Percentiles rank a stretch among this genome's conserved stretches.
Conservation (phyloP, 1,140 invertebrate genomes). For the Dendrolimus punctatus region DNA sequence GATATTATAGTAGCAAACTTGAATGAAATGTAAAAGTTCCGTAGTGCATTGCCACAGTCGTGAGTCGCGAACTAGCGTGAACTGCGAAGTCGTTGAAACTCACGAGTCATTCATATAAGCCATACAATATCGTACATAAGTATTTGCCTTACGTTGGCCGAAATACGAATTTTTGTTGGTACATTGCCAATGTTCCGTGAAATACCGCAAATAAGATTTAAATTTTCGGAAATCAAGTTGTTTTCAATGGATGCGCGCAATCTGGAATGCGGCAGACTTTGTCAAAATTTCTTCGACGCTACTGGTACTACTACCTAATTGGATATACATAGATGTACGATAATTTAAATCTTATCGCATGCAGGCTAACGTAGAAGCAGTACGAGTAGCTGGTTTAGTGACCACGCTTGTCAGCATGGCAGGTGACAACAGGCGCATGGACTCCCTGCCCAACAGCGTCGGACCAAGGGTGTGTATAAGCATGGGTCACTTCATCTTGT, state of each 20-base stretch:
- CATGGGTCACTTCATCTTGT: conserved; percentile 26
- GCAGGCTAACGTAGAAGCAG: conserved; percentile 78
- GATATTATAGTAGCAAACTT: conserved; percentile 15
- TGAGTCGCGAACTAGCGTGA: conserved; percentile 14
- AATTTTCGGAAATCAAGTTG: conserved; percentile 43
- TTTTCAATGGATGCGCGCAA: conserved; percentile 18
- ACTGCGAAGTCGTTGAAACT: conserved; percentile 20
- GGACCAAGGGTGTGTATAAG: conserved; percentile 62
- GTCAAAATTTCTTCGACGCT: conserved; percentile 6
- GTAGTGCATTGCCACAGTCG: conserved; percentile 25
- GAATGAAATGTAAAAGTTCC: conserved; percentile 20
- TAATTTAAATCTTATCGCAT: conserved; percentile 68
- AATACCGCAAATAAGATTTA: conserved; percentile 56
- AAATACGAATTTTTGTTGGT: conserved; percentile 30
- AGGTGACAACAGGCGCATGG: conserved; percentile 69
- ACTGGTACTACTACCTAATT: conserved; percentile 12
- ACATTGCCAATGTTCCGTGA: conserved; percentile 30
- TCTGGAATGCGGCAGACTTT: conserved; percentile 12
- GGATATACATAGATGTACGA: conserved; percentile 28
- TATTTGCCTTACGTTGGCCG: conserved; percentile 22
- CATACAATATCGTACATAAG: conserved; percentile 21
- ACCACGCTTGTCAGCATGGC: conserved; percentile 83
- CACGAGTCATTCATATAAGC: conserved; percentile 27
- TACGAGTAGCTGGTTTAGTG: conserved; percentile 81
- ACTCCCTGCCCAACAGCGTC: conserved; percentile 61